Evolutionary conservation across 1,140 invertebrate genomes (phyloP), one percentile per base, ranked within the genome.

Genomic region (Bursaphelenchus mucronatus): DNA sequence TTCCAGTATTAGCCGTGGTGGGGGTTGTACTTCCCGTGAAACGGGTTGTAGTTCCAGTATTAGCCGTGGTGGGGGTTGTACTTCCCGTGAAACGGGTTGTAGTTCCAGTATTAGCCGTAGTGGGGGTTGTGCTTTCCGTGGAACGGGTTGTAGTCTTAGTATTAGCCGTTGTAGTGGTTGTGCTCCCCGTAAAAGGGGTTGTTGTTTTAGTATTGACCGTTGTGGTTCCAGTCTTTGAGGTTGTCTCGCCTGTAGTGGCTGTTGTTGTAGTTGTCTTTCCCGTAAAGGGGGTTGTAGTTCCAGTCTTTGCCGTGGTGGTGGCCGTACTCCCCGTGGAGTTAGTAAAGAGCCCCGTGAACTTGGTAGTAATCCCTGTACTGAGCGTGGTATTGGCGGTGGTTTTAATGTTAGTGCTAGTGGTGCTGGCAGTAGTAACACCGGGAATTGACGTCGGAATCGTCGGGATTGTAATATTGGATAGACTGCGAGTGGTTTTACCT

Each of bases 21-120:
- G 13, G n/a, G 19, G 30, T 15, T 2, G 39, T n/a, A 13, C 1
- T 55, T n/a, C 54, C 39, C 39, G 13, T 13, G 5, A 39, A 15
- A 15, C n/a, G 39, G 30, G 13, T 30, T 44, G 54, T n/a, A 49
- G 54, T 55, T 39, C n/a, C n/a, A n/a, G 54, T 30, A 55, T n/a
- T 15, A 1, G 4, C 15, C n/a, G 54, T 15, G 1, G 54, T 15
- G 19, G 13, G 4, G 54, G 54, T 5, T n/a, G 19, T 55, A n/a
- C 13, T 44, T 44, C 13, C 39, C 19, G 54, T 15, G 15, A 4
- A n/a, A 55, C 19, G 13, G n/a, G 54, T 15, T 1, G 41, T n/a
- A 21, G 41, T n/a, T 15, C 13, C n/a, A 1, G 19, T 55, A 15
- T n/a, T 15, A 4, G 30, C 39, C 15, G 53, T 10, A 54, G 53